Evolutionary conservation across 2,113 vertebrate species (phyloP).

Genomic region (Girardinichthys multiradiatus): DNA sequence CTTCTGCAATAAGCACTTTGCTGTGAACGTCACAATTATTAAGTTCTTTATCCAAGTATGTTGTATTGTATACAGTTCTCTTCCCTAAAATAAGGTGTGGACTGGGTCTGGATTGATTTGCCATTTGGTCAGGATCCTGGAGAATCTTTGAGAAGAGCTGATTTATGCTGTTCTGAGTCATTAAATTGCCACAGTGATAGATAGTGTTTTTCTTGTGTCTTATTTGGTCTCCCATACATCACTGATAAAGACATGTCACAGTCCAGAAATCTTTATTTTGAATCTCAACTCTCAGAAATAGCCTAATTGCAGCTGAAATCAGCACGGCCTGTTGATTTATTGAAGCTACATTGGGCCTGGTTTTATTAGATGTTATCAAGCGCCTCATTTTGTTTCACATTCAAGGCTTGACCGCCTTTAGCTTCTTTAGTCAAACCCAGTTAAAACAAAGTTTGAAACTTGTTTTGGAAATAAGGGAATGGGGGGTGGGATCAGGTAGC

Average conservation of each 20-base stretch:
- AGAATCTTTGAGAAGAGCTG: background rate
- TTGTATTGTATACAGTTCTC: background rate
- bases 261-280: slow-evolving; percentile 52
- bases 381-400: slow-evolving; percentile 52
- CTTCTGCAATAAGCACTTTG: too few relatives aligned
- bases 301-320: slow-evolving; percentile 45
- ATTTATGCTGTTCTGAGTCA: slow-evolving; percentile 37
- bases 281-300: slow-evolving; percentile 43
- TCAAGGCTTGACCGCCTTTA: slow-evolving; percentile 42
- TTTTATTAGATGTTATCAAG: slow-evolving; percentile 65
- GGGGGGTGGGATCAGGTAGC: background rate
- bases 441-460: slow-evolving; percentile 2
- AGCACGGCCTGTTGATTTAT: slow-evolving; percentile 62
- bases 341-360: slow-evolving; percentile 36
- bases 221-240: slow-evolving; percentile 34
- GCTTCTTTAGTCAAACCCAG: slow-evolving; percentile 10
- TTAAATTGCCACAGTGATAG: slow-evolving; percentile 49
- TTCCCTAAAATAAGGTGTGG: background rate
- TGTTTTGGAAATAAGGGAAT: slow-evolving; percentile 36
- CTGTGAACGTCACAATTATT: too few relatives aligned
- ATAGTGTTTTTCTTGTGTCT: slow-evolving; percentile 59
- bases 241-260: slow-evolving; percentile 42
- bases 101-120: background rate
- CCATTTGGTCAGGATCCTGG: background rate
- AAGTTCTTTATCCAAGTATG: background rate